Evolutionary conservation across 2,888 invertebrate species (phyloP).

Genomic region (Agrotis segetum): DNA sequence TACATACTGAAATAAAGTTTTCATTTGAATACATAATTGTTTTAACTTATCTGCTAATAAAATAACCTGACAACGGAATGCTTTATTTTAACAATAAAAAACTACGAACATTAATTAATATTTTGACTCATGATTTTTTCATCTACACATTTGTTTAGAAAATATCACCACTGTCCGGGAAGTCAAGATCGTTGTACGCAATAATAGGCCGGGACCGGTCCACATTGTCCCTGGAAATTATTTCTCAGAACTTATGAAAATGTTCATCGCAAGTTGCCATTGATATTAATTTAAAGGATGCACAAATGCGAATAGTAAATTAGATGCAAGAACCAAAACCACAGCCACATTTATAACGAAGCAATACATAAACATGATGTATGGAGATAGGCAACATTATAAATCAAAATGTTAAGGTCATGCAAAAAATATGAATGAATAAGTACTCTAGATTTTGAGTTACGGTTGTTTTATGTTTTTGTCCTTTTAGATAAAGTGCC

Average conservation of each 20-base stretch:
- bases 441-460: constrained; percentile 10
- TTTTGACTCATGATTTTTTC: constrained; percentile 30
- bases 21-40: constrained; percentile 28
- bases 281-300: constrained; percentile 45
- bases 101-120: constrained; percentile 44
- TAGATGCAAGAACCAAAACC: constrained; percentile 36
- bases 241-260: constrained; percentile 79
- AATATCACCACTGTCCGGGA: constrained; percentile 95
- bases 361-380: constrained; percentile 47
- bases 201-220: constrained; percentile 95
- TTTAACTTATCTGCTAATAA: constrained; percentile 47
- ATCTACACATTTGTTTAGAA: constrained; percentile 88
- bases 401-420: constrained; percentile 80
- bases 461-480: background rate
- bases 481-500: background rate
- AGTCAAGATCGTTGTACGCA: constrained; percentile 97
- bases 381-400: constrained; percentile 48
- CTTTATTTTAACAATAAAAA: constrained; percentile 62
- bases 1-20: constrained; percentile 18
- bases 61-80: constrained; percentile 63
- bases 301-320: constrained; percentile 44
- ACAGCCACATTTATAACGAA: constrained; percentile 48
- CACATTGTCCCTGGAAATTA: constrained; percentile 92
- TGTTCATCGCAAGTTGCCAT: constrained; percentile 52
- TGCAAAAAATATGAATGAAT: constrained; percentile 72